Evolutionary conservation across 53 echinoderm and acorn worm genomes (phyloP), one percentile per base, ranked within the genome.

Genomic region (Arbacia lixula): DNA sequence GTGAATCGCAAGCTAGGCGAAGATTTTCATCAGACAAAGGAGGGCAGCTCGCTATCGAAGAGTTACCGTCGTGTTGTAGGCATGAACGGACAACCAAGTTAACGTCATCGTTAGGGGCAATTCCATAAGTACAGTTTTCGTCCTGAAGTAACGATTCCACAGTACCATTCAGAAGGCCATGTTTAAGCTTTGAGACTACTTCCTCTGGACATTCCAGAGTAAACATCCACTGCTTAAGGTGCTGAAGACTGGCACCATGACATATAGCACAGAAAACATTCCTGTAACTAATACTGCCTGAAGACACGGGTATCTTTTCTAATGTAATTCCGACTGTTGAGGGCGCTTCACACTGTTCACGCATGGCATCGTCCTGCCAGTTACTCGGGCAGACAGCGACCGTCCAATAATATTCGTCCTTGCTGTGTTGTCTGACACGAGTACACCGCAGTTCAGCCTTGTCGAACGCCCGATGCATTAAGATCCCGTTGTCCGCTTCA

Each of bases 261-360:
- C 69, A 69, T 27, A 69, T 69, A 5, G 69, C 69, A 21, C 69
- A 69, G 16, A 42, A 69, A 1, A 69, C 69, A 32, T 69, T 69
- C 19, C 42, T 69, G 28, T 37, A 69, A 43, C 69, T 69, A 0
- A 69, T 36, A 27, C 43, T 43, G 25, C 24, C 69, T 4, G 43
- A 22, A 27, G 69, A 69, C 26, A 69, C 41, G 14, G 69, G 69
- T 14, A 69, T 16, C 40, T 25, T 42, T 43, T 43, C 69, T 12
- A 42, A 5, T 4, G 26, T 41, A 27, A 69, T 16, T 20, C 14
- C 2, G 10, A 24, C 36, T 14, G 27, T 2, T 5, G 69, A 46
- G 3, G 46, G 2, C 2, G 69, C 40, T 2, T 69, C 69, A 29
- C 69, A 69, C 29, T 69, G 40, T 26, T 22, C 43, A 27, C 43